Percentiles rank a stretch among this genome's conserved stretches.
Evolutionary conservation across 2,797 vertebrate species (phyloP).

Genomic region (Accipiter minullus): DNA sequence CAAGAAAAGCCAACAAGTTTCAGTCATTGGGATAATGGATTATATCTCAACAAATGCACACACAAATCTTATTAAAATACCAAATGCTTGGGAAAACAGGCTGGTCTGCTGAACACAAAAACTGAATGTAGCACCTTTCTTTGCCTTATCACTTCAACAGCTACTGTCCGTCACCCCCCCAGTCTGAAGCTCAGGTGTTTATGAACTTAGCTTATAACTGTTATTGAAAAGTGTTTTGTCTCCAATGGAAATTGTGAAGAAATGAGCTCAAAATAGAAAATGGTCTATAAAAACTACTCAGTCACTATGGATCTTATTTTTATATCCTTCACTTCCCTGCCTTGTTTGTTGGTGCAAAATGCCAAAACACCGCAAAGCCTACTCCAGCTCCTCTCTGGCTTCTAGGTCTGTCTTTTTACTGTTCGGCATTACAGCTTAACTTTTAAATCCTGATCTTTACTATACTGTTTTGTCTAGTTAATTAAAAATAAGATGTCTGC

Average conservation of each 20-base stretch:
- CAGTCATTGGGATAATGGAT: too few relatives aligned
- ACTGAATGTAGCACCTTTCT: not conserved
- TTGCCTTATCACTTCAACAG: not conserved
- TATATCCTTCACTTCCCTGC: not conserved
- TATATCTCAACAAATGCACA: too few relatives aligned
- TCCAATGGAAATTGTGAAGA: not conserved
- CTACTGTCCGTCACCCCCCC: fast-evolving
- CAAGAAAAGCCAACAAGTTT: too few relatives aligned
- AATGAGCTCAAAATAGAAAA: not conserved
- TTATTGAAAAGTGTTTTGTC: not conserved
- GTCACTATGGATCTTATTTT: not conserved
- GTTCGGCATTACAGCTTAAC: not conserved
- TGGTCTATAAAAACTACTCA: not conserved
- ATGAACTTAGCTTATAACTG: not conserved
- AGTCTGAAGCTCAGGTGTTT: not conserved
- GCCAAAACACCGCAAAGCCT: not conserved
- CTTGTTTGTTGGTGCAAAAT: not conserved
- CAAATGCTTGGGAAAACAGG: not conserved
- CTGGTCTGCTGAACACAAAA: not conserved
- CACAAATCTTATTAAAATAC: not conserved
- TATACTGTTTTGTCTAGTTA: not conserved
- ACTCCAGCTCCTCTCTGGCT: not conserved
- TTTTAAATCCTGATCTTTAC: not conserved
- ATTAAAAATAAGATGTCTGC: not conserved
- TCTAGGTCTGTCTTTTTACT: not conserved